These are phyloP conservation scores for Conomelus anceps DNA, from an alignment of 2,888 invertebrate species.

Conservation along the genomic window DNA sequence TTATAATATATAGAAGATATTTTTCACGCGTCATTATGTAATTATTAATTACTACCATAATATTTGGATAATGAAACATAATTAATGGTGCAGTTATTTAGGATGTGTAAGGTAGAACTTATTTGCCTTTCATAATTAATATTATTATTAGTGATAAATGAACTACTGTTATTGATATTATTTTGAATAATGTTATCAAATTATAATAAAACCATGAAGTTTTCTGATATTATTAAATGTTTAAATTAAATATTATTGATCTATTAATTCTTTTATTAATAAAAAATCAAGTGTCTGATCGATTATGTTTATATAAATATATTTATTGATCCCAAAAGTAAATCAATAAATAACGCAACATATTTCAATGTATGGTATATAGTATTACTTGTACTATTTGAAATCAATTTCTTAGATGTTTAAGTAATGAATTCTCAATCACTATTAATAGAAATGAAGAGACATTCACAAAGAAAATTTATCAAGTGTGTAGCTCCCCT, in stretches of 20 bases:
- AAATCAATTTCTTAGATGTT: too few species aligned
- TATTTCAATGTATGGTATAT: too few species aligned
- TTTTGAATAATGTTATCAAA: not conserved
- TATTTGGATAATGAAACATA: not conserved
- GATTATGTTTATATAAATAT: too few species aligned
- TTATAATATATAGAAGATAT: not conserved
- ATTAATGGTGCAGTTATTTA: not conserved
- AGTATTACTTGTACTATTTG: too few species aligned
- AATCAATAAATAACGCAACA: too few species aligned
- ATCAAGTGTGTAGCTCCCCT: too few species aligned
- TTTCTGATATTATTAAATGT: not conserved
- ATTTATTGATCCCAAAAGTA: too few species aligned
- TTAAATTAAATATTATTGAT: not conserved
- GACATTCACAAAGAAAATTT: too few species aligned
- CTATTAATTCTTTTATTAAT: not conserved
- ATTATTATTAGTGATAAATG: not conserved
- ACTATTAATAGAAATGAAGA: too few species aligned
- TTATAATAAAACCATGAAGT: not conserved
- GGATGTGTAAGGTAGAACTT: not conserved
- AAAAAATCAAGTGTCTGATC: not conserved
- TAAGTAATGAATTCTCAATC: too few species aligned
- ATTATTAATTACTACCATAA: not conserved
- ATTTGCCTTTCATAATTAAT: not conserved
- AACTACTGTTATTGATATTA: not conserved
- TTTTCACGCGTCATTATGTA: not conserved